Conservation (phyloP, 2,113 vertebrate genomes). For the Toxotes chatareus region DNA sequence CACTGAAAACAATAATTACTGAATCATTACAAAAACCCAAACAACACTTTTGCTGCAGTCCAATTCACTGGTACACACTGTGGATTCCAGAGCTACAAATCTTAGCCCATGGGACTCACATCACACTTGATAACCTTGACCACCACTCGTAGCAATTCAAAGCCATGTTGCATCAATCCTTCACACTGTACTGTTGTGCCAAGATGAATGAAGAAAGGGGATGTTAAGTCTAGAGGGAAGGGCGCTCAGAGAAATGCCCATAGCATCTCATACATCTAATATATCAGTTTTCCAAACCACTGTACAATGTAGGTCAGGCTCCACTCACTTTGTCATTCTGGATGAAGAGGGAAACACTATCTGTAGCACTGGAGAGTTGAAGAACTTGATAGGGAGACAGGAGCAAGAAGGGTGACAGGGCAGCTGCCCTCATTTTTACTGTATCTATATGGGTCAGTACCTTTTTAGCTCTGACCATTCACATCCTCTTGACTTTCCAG, state of each 20-base stretch:
- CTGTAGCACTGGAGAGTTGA: background rate
- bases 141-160: background rate
- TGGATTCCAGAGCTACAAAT: background rate
- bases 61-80: background rate
- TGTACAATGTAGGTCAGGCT: background rate
- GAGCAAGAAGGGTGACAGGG: conserved; percentile 30
- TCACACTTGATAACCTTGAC: background rate
- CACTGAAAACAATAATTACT: background rate
- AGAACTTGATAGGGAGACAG: conserved; percentile 24
- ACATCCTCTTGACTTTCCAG: conserved; percentile 15
- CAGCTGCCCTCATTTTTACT: conserved; percentile 43
- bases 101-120: background rate
- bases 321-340: background rate
- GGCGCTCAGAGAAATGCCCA: too few species aligned
- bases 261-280: background rate
- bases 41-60: background rate
- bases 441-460: conserved; percentile 24
- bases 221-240: background rate
- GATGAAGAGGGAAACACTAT: conserved; percentile 13
- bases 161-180: background rate
- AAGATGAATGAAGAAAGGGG: background rate
- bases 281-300: background rate
- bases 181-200: background rate
- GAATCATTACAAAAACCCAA: background rate
- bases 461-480: background rate